phyloP scores from a whole-genome alignment of 1,140 invertebrate genomes.

The Aphelenchoides avenae region DNA sequence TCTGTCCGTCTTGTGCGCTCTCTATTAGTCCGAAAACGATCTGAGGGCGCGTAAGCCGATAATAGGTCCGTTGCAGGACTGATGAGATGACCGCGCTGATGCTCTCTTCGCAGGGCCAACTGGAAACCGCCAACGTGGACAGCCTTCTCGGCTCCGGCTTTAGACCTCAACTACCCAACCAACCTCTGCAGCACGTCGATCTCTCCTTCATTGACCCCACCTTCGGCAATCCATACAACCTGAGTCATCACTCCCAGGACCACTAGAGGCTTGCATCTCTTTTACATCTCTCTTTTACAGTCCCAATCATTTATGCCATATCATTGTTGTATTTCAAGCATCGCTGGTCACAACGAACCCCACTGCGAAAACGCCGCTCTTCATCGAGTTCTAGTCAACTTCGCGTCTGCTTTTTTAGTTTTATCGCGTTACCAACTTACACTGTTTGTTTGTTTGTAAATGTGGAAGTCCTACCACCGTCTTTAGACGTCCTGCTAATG shows the following conservation, averaged over 20 bases:
- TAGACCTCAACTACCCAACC: conserved; percentile 48
- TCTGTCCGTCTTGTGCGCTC: neutral
- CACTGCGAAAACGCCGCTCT: no score
- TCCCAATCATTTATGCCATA: no score
- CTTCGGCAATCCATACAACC: conserved; percentile 7
- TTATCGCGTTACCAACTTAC: no score
- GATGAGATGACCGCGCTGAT: conserved; percentile 44
- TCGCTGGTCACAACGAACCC: no score
- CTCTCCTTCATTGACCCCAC: conserved; percentile 52
- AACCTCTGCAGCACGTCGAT: conserved; percentile 55
- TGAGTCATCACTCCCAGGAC: conserved; percentile 7
- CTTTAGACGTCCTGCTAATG: no score
- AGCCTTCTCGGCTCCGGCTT: conserved; percentile 53
- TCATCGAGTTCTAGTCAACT: no score
- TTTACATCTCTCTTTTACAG: no score
- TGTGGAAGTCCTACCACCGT: no score
- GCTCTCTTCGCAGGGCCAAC: conserved; percentile 40
- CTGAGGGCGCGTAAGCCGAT: conserved; percentile 2
- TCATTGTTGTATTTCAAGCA: no score
- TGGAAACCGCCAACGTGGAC: conserved; percentile 50
- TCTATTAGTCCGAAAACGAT: conserved; percentile 17
- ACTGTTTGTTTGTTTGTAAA: no score
- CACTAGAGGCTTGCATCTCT: no score
- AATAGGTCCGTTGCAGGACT: conserved; percentile 28
- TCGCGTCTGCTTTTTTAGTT: no score